Evolutionary conservation across 2,888 invertebrate genomes (phyloP).

Genomic region (Drosophila ochracea): DNA sequence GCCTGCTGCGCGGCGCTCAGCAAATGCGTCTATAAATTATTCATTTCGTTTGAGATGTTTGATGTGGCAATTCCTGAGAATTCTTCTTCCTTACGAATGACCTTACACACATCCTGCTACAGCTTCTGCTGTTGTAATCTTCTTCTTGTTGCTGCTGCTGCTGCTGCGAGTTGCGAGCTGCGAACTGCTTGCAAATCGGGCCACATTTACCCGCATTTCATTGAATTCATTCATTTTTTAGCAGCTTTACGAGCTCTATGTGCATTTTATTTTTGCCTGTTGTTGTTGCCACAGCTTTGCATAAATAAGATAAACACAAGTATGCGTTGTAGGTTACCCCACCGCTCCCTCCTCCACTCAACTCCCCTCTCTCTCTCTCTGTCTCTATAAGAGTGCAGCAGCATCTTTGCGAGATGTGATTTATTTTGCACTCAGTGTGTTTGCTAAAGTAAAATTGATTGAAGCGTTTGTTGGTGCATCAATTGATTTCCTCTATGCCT

Average conservation of each 20-base stretch:
- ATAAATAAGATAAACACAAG: constrained; percentile 81
- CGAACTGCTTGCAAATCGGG: constrained; percentile 33
- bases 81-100: constrained; percentile 54
- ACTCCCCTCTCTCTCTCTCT: background rate
- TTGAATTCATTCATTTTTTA: constrained; percentile 79
- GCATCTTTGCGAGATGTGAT: constrained; percentile 67
- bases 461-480: constrained; percentile 79
- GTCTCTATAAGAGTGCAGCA: constrained; percentile 14
- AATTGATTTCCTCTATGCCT: constrained; percentile 68
- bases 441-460: constrained; percentile 81
- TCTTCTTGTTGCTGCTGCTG: background rate
- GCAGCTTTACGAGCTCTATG: constrained; percentile 44
- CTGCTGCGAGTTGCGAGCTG: constrained; percentile 7
- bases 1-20: constrained; percentile 13
- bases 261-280: constrained; percentile 28
- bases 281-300: constrained; percentile 72
- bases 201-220: constrained; percentile 68
- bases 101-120: constrained; percentile 31
- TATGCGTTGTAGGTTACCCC: constrained; percentile 37
- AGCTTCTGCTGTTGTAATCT: constrained; percentile 14
- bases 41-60: constrained; percentile 81
- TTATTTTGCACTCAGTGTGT: constrained; percentile 81
- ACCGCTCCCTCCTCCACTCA: background rate
- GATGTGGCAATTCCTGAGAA: constrained; percentile 64
- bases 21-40: constrained; percentile 81